Base-by-base conservation (phyloP, 1,140 invertebrate genomes). In the Pomacea maculata region DNA sequence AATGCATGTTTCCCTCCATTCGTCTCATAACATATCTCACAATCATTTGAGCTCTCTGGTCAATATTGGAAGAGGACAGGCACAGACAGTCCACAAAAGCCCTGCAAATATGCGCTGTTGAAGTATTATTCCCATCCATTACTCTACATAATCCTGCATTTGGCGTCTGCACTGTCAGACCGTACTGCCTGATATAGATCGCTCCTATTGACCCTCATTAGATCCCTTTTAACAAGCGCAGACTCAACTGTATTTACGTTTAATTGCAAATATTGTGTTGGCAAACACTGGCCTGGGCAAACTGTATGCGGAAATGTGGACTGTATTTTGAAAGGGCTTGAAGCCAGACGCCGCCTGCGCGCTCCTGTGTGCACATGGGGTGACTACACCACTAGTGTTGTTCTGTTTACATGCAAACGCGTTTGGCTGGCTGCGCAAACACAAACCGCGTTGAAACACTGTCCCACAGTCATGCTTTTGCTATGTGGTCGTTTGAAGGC, bases 121-220 rank as follows among this genome's bases (percentile, higher is more conserved):
- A 75, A 55, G 73, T 75, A 75, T 55, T 75, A 75, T 75, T 75
- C 73, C 52, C 73, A 57, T 75, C 73, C 73, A 75, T 75, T 75
- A 75, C 52, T 55, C 73, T 55, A 75, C 55, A 75, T 75, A 75
- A 75, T 75, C 73, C 73, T 17, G 29, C 52, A 29, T 54, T 54
- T 75, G 73, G 57, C 73, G 52, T 75, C 55, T 75, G 52, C 19
- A n/a, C 52, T 19, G 21, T n/a, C n/a, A 55, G 73, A 21, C 73
- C 15, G 57, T 75, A 55, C 29, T n/a, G 73, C 29, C 21, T 19
- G 73, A 75, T 75, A 75, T 75, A 54, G 73, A 75, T 57, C 73
- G 73, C 54, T 55, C 55, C 29, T n/a, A n/a, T 75, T 75, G 73
- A 75, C 73, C 73, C 73, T 75, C 73, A 55, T 75, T 75, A 75